Percentiles rank a stretch among this genome's conserved stretches.
Conservation (phyloP, 1,140 invertebrate genomes). For the Penaeus vannamei region DNA sequence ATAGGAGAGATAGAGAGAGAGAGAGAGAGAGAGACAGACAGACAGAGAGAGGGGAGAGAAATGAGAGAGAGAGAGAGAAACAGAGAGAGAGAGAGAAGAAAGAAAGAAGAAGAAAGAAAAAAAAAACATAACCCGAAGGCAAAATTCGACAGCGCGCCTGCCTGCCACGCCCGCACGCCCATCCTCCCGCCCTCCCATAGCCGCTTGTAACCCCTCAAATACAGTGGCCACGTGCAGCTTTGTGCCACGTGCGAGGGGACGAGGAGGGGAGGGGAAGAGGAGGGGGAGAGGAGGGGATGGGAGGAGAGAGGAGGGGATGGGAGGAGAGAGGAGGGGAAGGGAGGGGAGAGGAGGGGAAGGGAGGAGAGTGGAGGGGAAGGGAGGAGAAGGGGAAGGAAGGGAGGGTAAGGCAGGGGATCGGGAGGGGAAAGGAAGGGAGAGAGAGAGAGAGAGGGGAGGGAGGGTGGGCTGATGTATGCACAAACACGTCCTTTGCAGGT, state of each 20-base stretch:
- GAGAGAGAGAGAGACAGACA: not conserved
- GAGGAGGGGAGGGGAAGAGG: not conserved
- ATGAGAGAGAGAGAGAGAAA: not conserved
- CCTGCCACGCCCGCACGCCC: not conserved
- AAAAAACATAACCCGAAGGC: not conserved
- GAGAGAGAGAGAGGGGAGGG: not conserved
- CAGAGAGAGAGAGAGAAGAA: not conserved
- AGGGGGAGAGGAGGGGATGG: not conserved
- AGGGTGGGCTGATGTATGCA: not conserved
- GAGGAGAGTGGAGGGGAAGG: not conserved
- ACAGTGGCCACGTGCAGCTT: not conserved
- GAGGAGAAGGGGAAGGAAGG: not conserved
- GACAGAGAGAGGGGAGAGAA: too few species aligned
- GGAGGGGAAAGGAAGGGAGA: not conserved
- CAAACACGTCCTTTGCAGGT: too few species aligned
- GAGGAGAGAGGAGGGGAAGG: not conserved
- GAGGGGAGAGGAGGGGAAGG: not conserved
- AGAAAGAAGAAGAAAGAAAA: not conserved
- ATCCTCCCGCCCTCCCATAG: not conserved
- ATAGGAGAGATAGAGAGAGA: not conserved
- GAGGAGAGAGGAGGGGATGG: not conserved
- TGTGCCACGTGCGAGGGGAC: not conserved
- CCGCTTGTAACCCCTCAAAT: not conserved
- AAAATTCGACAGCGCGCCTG: too few species aligned
- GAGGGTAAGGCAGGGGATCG: not conserved